Percentiles rank a stretch among this genome's conserved stretches.
phyloP scores from a whole-genome alignment of 1,140 invertebrate genomes.

The Drosophila sturtevanti region DNA sequence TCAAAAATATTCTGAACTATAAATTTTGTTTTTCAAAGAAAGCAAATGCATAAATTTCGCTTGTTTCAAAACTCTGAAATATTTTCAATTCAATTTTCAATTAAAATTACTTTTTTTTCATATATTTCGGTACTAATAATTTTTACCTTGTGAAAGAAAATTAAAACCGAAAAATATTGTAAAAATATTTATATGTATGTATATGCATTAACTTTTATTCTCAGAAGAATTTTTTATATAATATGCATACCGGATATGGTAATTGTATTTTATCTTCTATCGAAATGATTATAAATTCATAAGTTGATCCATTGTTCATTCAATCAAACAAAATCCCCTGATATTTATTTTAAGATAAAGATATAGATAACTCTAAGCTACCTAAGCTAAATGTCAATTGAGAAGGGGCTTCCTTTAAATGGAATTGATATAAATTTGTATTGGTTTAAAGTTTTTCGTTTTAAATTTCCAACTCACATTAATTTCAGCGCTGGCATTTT shows the following conservation, averaged over 20 bases:
- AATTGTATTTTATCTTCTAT: not conserved
- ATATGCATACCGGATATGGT: not conserved
- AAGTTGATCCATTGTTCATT: not conserved
- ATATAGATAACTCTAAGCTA: not conserved
- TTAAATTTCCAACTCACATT: constrained; percentile 46
- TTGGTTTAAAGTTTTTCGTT: not conserved
- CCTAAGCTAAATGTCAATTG: too few relatives aligned
- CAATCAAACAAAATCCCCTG: too few relatives aligned
- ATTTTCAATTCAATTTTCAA: not conserved
- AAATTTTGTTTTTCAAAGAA: too few relatives aligned
- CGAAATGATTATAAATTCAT: not conserved
- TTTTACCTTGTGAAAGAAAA: too few relatives aligned
- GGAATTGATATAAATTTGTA: not conserved
- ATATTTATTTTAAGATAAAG: not conserved
- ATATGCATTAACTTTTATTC: too few relatives aligned
- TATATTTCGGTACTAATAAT: too few relatives aligned
- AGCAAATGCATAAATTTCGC: too few relatives aligned
- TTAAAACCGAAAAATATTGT: too few relatives aligned
- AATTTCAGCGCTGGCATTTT: constrained; percentile 83
- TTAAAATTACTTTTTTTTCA: too few relatives aligned
- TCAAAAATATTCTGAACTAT: too few relatives aligned
- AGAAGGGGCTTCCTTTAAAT: not conserved
- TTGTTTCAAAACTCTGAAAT: not conserved
- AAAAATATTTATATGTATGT: too few relatives aligned
- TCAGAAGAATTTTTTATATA: too few relatives aligned